Evolutionary conservation across 2,888 invertebrate genomes (phyloP).

Genomic region (Tribolium freemani): DNA sequence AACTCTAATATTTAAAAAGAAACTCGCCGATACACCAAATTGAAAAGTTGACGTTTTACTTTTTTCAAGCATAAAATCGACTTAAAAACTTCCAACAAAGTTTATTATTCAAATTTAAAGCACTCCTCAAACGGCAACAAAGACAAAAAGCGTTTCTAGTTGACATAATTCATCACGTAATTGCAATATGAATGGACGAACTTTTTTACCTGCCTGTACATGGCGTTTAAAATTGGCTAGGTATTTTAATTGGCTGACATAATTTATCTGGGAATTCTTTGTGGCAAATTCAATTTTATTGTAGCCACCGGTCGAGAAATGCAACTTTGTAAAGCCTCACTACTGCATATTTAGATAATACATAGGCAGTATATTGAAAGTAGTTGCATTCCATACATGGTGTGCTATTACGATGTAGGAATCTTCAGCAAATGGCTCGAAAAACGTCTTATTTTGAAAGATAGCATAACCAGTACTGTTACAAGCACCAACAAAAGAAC

Average conservation of each 20-base stretch:
- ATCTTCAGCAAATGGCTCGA: constrained; percentile 31
- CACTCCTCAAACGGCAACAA: neutral
- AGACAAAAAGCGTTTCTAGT: no score
- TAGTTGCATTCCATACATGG: constrained; percentile 27
- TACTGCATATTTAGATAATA: constrained; percentile 14
- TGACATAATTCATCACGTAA: no score
- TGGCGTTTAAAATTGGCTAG: neutral
- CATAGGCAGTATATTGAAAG: constrained; percentile 14
- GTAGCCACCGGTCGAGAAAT: constrained; percentile 20
- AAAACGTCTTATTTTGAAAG: constrained; percentile 35
- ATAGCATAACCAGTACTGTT: constrained; percentile 29
- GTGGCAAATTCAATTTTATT: constrained; percentile 22
- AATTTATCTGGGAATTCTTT: constrained; percentile 7
- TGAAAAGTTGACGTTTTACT: constrained; percentile 10
- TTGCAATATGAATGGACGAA: no score
- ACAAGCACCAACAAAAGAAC: constrained; percentile 31
- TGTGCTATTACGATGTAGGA: constrained; percentile 16
- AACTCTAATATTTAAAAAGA: neutral
- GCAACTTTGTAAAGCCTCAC: neutral
- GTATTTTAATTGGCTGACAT: constrained; percentile 11
- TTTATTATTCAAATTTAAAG: constrained; percentile 3
- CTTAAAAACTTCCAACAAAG: neutral
- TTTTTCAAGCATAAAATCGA: neutral
- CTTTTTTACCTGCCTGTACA: no score
- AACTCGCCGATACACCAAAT: neutral